Evolutionary conservation across 2,113 vertebrate species (phyloP), one percentile per base, ranked within the genome.

Genomic region (Aleadryas rufinucha): DNA sequence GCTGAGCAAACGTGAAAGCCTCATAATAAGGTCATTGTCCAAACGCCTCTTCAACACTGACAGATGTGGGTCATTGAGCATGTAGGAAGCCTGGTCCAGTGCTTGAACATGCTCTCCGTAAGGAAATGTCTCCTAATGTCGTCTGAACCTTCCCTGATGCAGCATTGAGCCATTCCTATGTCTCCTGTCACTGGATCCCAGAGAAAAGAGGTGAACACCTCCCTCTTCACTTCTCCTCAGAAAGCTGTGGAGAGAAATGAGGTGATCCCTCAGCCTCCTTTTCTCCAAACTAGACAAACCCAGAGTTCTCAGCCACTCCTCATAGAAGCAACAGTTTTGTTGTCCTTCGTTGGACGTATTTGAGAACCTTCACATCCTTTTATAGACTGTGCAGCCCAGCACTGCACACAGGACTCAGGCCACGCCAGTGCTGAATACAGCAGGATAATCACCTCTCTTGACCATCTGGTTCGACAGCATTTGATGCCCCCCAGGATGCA

Each of bases 291-390:
- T 18, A 56, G n/a, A 41, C 20, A 63, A 56, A 54, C 13, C 1
- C 16, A 21, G 24, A 41, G 9, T 35, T 53, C 16, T 54, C 30
- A 54, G 16, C 10, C 24, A 9, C 24, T 52, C 14, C 4, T 71
- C 24, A 47, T 2, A 35, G 20, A 47, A 79, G n/a, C 28, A 78
- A 26, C 28, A 42, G 16, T 47, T 80, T 30, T 69, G 7, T n/a
- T 68, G 4, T 16, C 8, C 28, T 79, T 23, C 8, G 24, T 33
- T 35, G 8, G 12, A 42, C 0, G 1, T 27, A 28, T 31, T 39
- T 1, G 1, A 31, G 18, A 5, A 50, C 3, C 9, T 60, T 54
- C 8, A 35, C 0, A 0, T 54, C 13, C 8, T 27, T 35, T 50
- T 35, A 60, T 31, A 47, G n/a, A 31, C 19, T 66, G 3, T 47